These are phyloP conservation scores for Pachypeltis micranthus DNA, from an alignment of 1,140 invertebrate species.

Conservation along the genomic window DNA sequence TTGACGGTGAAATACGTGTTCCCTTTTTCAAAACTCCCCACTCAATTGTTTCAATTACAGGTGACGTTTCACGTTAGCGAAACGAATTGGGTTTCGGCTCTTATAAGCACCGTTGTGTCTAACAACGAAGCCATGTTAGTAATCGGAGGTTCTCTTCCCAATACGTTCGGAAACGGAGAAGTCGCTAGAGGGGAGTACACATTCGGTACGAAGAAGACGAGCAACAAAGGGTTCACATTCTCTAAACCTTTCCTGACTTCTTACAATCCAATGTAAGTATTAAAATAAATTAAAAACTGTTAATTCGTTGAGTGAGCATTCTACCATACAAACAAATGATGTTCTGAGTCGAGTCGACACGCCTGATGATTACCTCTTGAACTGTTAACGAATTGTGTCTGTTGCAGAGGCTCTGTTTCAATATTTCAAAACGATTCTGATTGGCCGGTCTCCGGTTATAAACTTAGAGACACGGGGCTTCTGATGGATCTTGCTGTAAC, in stretches of 20 bases:
- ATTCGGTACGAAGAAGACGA: conserved; percentile 55
- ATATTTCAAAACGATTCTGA: conserved; percentile 60
- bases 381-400: no score
- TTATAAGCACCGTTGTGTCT: conserved; percentile 68
- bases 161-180: conserved; percentile 72
- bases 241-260: conserved; percentile 57
- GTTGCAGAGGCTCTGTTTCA: conserved; percentile 48
- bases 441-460: conserved; percentile 70
- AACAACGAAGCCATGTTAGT: conserved; percentile 74
- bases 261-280: conserved; percentile 43
- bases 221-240: conserved; percentile 57
- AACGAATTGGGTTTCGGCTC: conserved; percentile 56
- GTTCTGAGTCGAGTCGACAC: no score
- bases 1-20: conserved; percentile 7
- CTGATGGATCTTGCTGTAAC: conserved; percentile 44
- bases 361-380: no score
- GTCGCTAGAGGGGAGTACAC: conserved; percentile 59
- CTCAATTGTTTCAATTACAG: conserved; percentile 34
- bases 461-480: conserved; percentile 48
- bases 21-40: conserved; percentile 1
- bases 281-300: conserved; percentile 35
- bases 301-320: no score
- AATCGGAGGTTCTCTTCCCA: conserved; percentile 57
- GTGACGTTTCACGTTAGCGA: conserved; percentile 74
- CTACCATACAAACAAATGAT: no score